A percentile compares a stretch with the other conserved stretches of the same genome.
Conservation (phyloP, 1,140 invertebrate genomes). For the Aphelenchoides avenae region DNA sequence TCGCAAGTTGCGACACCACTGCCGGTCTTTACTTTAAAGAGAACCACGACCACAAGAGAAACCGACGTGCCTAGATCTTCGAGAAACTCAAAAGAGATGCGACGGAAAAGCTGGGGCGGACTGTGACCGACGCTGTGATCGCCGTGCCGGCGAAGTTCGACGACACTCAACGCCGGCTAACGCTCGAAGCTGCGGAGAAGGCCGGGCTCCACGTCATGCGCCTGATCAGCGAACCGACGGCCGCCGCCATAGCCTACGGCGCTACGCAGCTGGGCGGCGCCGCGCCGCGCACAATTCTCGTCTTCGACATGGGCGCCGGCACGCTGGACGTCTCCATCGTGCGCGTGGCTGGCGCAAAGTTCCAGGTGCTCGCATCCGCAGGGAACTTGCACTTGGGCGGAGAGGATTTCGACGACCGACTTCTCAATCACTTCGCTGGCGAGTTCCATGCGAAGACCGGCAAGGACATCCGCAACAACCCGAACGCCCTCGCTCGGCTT, state of each 20-base stretch:
- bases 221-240: neutral
- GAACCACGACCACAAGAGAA: no score
- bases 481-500: neutral
- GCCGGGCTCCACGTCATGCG: neutral
- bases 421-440: neutral
- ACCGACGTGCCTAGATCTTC: no score
- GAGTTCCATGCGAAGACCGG: neutral
- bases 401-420: no score
- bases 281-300: slow-evolving; percentile 44
- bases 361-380: slow-evolving; percentile 37
- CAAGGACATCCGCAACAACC: neutral
- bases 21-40: no score
- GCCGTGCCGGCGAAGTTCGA: neutral
- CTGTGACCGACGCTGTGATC: neutral
- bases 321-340: neutral
- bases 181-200: neutral
- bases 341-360: neutral
- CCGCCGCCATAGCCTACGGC: neutral
- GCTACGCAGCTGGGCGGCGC: slow-evolving; percentile 39
- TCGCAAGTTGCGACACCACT: no score
- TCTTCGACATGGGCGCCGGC: neutral
- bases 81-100: no score
- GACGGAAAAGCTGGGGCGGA: no score
- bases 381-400: slow-evolving; percentile 57
- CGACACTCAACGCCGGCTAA: neutral